phyloP scores from a whole-genome alignment of 2,113 vertebrate species.

The Tragelaphus buxtoni region DNA sequence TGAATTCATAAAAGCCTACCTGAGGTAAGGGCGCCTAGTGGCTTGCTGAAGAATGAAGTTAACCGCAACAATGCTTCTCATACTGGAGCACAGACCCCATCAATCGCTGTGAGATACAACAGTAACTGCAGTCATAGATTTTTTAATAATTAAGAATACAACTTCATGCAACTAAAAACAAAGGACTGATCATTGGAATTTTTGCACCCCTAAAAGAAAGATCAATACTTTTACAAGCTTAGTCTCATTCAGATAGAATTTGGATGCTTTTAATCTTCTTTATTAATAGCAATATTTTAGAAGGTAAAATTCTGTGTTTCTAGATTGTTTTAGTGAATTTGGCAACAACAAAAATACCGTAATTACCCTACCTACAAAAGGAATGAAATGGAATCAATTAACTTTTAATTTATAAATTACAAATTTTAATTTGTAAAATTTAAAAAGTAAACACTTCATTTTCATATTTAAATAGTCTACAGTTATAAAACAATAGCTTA shows the following conservation, averaged over 20 bases:
- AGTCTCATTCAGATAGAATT: neutral
- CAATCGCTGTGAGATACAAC: neutral
- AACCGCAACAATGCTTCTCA: neutral
- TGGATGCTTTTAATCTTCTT: neutral
- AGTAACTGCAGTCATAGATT: neutral
- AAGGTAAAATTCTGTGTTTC: neutral
- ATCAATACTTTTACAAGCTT: neutral
- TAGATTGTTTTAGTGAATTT: slow-evolving; percentile 8
- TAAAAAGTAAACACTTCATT: neutral
- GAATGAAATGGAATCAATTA: slow-evolving; percentile 29
- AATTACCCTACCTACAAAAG: neutral
- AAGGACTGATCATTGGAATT: neutral
- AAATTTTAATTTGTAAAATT: neutral
- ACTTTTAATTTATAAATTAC: neutral
- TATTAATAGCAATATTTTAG: neutral
- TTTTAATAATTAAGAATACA: neutral
- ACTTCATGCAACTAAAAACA: neutral
- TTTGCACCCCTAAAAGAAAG: neutral
- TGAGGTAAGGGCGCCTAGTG: neutral
- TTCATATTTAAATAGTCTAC: neutral
- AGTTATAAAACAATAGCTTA: neutral
- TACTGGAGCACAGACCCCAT: neutral
- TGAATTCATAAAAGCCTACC: neutral
- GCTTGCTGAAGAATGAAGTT: neutral
- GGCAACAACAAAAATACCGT: neutral